Evolutionary conservation across 2,113 vertebrate genomes (phyloP), one percentile per base, ranked within the genome.

Genomic region (Python bivittatus): DNA sequence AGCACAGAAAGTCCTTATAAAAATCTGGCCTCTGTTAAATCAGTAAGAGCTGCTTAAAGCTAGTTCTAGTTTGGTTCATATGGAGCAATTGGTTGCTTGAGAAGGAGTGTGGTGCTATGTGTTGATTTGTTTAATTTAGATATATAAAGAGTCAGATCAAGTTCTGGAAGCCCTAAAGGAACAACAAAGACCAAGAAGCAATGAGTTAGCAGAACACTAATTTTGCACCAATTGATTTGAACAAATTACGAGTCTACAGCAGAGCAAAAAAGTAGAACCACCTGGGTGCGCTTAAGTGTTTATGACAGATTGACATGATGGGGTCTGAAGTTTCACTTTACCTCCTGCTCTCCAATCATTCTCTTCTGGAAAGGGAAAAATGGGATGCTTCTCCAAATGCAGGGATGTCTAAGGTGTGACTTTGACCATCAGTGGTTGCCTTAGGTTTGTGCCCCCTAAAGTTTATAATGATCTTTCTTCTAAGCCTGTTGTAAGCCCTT

Each of bases 11-110:
- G 56, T 53, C 54, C 56, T 84, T 53, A 44, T 17, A 15, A 88
- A 92, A 92, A 92, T 89, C 91, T 84, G 44, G 88, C 56, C 57
- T 92, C 12, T 85, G 15, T n/a, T 85, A 58, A 89, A 92, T 85
- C 58, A 85, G 29, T 25, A 92, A 61, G 91, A 42, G 29, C 42
- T 42, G 6, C 64, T 88, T 68, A 61, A 89, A 27, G 29, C 57
- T 38, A 53, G 44, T 89, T 27, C 88, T 57, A 88, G n/a, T 68
- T n/a, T 89, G 57, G 79, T 85, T 64, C 88, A 6, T 68, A 42
- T 15, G 53, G 88, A 89, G 38, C 23, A 64, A 85, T 85, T 48
- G 61, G 44, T 61, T 92, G 79, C 88, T 64, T 85, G 44, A 38
- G 12, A 57, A 52, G 52, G 54, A 85, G 42, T 29, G n/a, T 83